Base-by-base conservation (phyloP, 2,888 invertebrate genomes). In the Tridacna crocea region DNA sequence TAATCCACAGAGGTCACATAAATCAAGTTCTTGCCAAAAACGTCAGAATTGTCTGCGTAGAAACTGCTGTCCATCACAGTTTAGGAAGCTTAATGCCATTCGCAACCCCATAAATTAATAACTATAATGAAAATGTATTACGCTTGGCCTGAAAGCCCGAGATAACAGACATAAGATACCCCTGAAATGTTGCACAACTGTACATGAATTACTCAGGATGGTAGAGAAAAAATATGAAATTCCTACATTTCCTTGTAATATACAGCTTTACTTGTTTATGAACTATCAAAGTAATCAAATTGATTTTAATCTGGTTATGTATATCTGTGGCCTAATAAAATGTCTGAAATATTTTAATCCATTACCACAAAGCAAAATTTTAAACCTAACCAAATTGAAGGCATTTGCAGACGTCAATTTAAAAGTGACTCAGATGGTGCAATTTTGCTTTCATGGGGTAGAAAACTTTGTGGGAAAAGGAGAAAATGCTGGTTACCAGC, bases 81-180 rank as follows among this genome's bases (percentile, higher is more conserved):
- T 65, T 81, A 76, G 80, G 77, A 78, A 73, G 79, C 74, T 76
- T 82, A 79, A 80, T 83, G 80, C 82, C 86, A 84, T 82, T 77
- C 77, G 76, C 70, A 77, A 77, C 79, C 81, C 82, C 88, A 84
- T 88, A 84, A 84, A 84, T 84, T 84, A 81, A 84, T 84, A 84
- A 84, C 75, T 70, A 80, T 80, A 84, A 84, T 84, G 84, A 84
- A 84, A 84, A 84, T 81, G 47, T 84, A 84, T 80, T 79, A 73
- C 72, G n/a, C 65, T 22, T 61, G 70, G 79, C 47, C 80, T 81
- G 80, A 70, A 36, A 75, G 55, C 22, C 24, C 4, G 66, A 63
- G 74, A 74, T 74, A 74, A 74, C 63, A 61, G 74, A 74, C 55
- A 63, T 75, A 15, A 66, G 70, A 70, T 70, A 70, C 51, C 70